Evolutionary conservation across 1,140 invertebrate species (phyloP).

Genomic region (Aphelinus certus): DNA sequence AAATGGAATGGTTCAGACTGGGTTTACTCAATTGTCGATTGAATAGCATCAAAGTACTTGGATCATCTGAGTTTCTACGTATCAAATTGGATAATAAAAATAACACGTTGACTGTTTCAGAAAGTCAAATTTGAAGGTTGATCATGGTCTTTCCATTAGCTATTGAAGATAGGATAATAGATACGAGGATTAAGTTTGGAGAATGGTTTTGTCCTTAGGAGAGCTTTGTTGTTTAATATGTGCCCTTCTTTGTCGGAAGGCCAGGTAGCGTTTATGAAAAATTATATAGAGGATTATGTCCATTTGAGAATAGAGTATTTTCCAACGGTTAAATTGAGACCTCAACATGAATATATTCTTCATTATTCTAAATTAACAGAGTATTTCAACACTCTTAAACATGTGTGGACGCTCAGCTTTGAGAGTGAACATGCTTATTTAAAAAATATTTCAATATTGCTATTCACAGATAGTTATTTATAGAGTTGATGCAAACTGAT

Average conservation of each 20-base stretch:
- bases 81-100: neutral
- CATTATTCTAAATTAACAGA: constrained; percentile 2
- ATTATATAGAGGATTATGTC: constrained; percentile 4
- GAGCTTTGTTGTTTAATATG: constrained; percentile 9
- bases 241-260: constrained; percentile 5
- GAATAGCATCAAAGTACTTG: neutral
- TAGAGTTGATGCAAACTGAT: neutral
- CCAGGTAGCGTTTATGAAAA: neutral
- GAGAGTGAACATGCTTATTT: constrained; percentile 15
- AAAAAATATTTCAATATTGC: neutral
- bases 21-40: too few relatives aligned
- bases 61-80: neutral
- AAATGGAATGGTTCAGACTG: constrained; percentile 41
- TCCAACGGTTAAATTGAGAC: neutral
- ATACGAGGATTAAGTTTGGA: constrained; percentile 18
- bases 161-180: constrained; percentile 2
- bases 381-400: neutral
- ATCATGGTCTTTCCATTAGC: constrained; percentile 11
- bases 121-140: constrained; percentile 12
- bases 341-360: constrained; percentile 15
- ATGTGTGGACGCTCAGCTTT: constrained; percentile 10
- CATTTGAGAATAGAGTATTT: constrained; percentile 1
- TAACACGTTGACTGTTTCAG: constrained; percentile 10
- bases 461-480: constrained; percentile 8
- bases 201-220: constrained; percentile 2